Evolutionary conservation across 2,888 invertebrate genomes (phyloP).

Genomic region (Phlogophora meticulosa): DNA sequence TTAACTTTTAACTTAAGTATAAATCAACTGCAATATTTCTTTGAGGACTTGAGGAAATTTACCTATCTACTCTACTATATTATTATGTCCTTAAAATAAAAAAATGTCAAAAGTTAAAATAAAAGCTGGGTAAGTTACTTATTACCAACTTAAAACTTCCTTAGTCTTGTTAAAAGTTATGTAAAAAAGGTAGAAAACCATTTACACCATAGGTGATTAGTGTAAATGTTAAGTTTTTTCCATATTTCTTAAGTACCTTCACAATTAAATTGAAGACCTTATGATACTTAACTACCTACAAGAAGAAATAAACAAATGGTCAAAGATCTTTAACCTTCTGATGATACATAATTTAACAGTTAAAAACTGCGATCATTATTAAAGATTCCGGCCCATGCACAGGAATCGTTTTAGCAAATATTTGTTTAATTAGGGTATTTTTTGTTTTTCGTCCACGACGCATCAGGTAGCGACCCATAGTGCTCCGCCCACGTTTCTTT

Average conservation of each 20-base stretch:
- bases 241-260: neutral
- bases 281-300: neutral
- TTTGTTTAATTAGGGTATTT: slow-evolving; percentile 58
- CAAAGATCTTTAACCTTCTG: slow-evolving; percentile 12
- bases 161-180: no score
- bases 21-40: no score
- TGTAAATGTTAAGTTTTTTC: neutral
- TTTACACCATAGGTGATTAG: no score
- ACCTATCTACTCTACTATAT: no score
- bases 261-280: slow-evolving; percentile 3
- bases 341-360: slow-evolving; percentile 5
- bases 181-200: no score
- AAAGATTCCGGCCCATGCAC: slow-evolving; percentile 9
- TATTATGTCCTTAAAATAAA: no score
- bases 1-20: no score
- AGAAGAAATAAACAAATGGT: neutral
- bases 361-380: slow-evolving; percentile 18
- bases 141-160: no score
- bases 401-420: slow-evolving; percentile 51
- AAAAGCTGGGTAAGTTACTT: no score
- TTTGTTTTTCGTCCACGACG: slow-evolving; percentile 38
- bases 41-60: no score
- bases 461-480: slow-evolving; percentile 58
- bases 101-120: no score
- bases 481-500: slow-evolving; percentile 58